phyloP scores from a whole-genome alignment of 2,797 vertebrate genomes.

The Monodelphis domestica region DNA sequence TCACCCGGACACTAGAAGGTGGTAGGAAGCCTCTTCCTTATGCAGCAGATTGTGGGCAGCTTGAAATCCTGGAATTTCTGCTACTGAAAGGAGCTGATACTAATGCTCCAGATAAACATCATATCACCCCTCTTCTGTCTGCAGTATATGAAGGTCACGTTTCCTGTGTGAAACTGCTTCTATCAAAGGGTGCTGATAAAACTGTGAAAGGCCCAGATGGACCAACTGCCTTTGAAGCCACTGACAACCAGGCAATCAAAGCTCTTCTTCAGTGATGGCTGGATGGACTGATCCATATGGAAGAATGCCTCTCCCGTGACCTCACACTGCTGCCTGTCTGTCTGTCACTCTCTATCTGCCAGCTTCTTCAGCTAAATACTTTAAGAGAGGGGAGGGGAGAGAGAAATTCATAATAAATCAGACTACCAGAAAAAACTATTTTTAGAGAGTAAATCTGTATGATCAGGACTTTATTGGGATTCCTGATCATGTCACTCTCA shows the following conservation, averaged over 20 bases:
- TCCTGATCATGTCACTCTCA: conserved; percentile 79
- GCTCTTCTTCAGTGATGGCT: conserved; percentile 88
- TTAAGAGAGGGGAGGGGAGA: conserved; percentile 81
- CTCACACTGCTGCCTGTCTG: conserved; percentile 90
- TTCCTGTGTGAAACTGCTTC: too few relatives aligned
- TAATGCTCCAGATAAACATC: too few relatives aligned
- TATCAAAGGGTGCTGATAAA: conserved; percentile 91
- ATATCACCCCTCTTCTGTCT: too few relatives aligned
- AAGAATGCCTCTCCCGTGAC: conserved; percentile 87
- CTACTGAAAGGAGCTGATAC: too few relatives aligned
- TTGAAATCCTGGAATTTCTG: too few relatives aligned
- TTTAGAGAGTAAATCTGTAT: conserved; percentile 68
- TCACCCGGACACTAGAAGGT: too few relatives aligned
- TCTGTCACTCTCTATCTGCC: conserved; percentile 87
- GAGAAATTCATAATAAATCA: conserved; percentile 81
- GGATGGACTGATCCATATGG: conserved; percentile 79
- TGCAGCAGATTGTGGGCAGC: too few relatives aligned
- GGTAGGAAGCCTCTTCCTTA: too few relatives aligned
- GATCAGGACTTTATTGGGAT: conserved; percentile 75
- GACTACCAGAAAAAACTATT: conserved; percentile 74
- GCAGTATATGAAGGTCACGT: too few relatives aligned
- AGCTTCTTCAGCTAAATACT: conserved; percentile 88
- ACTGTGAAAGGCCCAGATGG: conserved; percentile 89
- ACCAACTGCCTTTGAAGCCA: conserved; percentile 88
- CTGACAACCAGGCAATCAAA: conserved; percentile 90